Conservation (phyloP, 2,797 vertebrate species). For the Microcaecilia unicolor region DNA sequence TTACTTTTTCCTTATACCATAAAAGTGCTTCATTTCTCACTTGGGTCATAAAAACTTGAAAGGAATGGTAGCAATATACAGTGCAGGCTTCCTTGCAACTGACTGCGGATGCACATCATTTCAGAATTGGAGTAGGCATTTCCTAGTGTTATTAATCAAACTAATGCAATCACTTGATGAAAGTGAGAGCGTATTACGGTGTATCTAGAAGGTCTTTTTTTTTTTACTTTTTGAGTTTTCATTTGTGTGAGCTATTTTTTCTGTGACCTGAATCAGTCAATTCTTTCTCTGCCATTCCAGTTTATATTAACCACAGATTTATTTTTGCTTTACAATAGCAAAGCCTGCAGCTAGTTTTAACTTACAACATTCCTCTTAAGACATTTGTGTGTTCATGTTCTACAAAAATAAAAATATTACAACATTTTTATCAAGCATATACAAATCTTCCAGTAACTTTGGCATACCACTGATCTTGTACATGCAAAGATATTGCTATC, state of each 20-base stretch:
- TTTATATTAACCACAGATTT: constrained; percentile 8
- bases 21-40: constrained; percentile 40
- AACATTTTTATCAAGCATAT: too few relatives aligned
- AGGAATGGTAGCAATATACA: constrained; percentile 38
- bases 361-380: too few relatives aligned
- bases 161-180: constrained; percentile 25
- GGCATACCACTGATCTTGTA: too few relatives aligned
- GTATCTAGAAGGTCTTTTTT: background rate
- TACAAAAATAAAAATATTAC: too few relatives aligned
- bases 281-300: constrained; percentile 14
- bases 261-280: constrained; percentile 13
- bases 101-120: constrained; percentile 27
- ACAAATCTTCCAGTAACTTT: too few relatives aligned
- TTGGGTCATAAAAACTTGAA: constrained; percentile 33
- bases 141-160: constrained; percentile 43
- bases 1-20: constrained; percentile 21
- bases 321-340: too few relatives aligned
- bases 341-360: too few relatives aligned
- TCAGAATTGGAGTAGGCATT: constrained; percentile 34
- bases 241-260: constrained; percentile 13
- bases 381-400: too few relatives aligned
- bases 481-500: too few relatives aligned
- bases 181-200: too few relatives aligned
- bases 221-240: too few relatives aligned
- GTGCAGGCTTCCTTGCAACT: constrained; percentile 36